Percentiles rank a stretch among this genome's conserved stretches.
These are phyloP conservation scores for Noctuana brunneofusca DNA, from an alignment of 2,888 invertebrate genomes.

Conservation along the genomic window DNA sequence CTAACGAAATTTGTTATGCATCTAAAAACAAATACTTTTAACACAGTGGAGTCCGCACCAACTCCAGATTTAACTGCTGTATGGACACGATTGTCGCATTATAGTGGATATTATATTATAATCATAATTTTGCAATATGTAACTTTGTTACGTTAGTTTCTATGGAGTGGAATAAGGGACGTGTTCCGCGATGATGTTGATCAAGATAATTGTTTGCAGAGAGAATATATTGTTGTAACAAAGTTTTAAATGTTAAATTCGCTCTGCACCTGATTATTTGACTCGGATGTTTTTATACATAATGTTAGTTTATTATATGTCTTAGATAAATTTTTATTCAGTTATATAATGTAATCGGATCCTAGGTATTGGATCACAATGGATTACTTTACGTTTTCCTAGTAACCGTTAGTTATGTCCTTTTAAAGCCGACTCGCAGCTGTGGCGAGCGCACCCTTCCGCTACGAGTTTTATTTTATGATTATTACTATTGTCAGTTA, in stretches of 20 bases:
- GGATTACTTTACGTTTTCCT: slow-evolving; percentile 3
- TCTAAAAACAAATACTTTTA: too few relatives aligned
- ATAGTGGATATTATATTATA: not conserved
- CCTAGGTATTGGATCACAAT: slow-evolving; percentile 12
- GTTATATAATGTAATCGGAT: slow-evolving; percentile 15
- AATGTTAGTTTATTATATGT: slow-evolving; percentile 19
- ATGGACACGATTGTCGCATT: not conserved
- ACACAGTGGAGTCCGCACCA: too few relatives aligned
- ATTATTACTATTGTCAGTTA: slow-evolving; percentile 65
- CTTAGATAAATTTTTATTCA: slow-evolving; percentile 30
- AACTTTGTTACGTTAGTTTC: not conserved
- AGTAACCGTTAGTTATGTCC: not conserved
- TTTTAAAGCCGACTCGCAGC: slow-evolving; percentile 26
- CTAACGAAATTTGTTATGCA: too few relatives aligned
- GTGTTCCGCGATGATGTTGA: not conserved
- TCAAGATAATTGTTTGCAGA: slow-evolving; percentile 30
- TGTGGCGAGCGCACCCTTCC: slow-evolving; percentile 45
- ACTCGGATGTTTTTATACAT: slow-evolving; percentile 27
- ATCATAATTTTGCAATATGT: not conserved
- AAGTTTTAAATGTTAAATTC: slow-evolving; percentile 24
- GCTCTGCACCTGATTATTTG: slow-evolving; percentile 21
- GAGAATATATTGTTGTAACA: slow-evolving; percentile 27
- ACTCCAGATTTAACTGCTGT: too few relatives aligned
- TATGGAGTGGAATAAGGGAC: slow-evolving; percentile 1
- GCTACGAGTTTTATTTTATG: slow-evolving; percentile 64